Conservation (phyloP, 2,888 invertebrate genomes). For the Mellilla xanthometata region DNA sequence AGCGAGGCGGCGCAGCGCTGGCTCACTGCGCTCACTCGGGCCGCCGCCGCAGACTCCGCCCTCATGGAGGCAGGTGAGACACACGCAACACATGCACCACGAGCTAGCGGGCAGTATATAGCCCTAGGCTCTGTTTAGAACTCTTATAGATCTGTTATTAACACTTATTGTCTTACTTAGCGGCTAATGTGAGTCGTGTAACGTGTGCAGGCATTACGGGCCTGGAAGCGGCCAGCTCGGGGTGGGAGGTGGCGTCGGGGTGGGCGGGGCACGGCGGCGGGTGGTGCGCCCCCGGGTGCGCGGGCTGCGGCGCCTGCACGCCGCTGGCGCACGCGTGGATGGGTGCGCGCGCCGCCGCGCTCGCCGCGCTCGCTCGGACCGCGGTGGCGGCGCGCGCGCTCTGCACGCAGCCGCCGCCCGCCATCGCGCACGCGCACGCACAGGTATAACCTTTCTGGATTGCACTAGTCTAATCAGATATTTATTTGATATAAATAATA, state of each 20-base stretch:
- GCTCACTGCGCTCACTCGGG: too few relatives aligned
- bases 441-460: constrained; percentile 59
- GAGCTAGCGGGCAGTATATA: too few relatives aligned
- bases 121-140: too few relatives aligned
- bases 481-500: too few relatives aligned
- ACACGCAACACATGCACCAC: too few relatives aligned
- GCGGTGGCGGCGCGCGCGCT: constrained; percentile 86
- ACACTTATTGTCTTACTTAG: too few relatives aligned
- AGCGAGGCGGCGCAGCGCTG: too few relatives aligned
- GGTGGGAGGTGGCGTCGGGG: constrained; percentile 42
- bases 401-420: constrained; percentile 96
- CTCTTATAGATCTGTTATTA: too few relatives aligned
- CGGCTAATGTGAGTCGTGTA: too few relatives aligned
- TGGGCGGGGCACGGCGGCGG: constrained; percentile 48
- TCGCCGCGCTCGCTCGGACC: constrained; percentile 83
- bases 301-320: constrained; percentile 36
- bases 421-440: constrained; percentile 89
- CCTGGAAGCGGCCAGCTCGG: constrained; percentile 39
- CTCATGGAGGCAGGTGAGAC: too few relatives aligned
- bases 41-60: too few relatives aligned
- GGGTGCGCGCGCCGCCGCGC: constrained; percentile 88
- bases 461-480: too few relatives aligned
- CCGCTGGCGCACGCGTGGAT: constrained; percentile 52
- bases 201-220: constrained; percentile 58
- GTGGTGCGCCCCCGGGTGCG: constrained; percentile 33